A percentile compares a stretch with the other conserved stretches of the same genome.
phyloP scores from a whole-genome alignment of 2,113 vertebrate genomes.

The Epinephelus moara region DNA sequence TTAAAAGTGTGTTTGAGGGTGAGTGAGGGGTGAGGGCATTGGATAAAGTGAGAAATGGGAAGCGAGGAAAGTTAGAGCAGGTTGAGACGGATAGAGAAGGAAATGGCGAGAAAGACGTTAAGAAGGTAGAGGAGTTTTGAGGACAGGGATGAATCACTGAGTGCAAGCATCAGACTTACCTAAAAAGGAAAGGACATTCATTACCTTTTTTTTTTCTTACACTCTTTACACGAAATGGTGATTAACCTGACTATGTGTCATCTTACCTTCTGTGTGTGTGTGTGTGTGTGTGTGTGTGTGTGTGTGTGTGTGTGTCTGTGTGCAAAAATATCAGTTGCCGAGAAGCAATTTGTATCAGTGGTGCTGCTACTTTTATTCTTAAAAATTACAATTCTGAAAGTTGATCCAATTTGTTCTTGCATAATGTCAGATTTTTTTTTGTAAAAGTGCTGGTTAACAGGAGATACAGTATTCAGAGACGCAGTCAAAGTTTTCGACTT shows the following conservation, averaged over 20 bases:
- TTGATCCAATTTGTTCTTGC: slow-evolving; percentile 1
- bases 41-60: slow-evolving; percentile 69
- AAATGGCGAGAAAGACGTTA: slow-evolving; percentile 56
- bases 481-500: slow-evolving; percentile 46
- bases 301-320: neutral
- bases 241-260: slow-evolving; percentile 73
- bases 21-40: slow-evolving; percentile 55
- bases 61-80: slow-evolving; percentile 68
- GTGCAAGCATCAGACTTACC: slow-evolving; percentile 53
- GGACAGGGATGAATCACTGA: slow-evolving; percentile 70
- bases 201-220: slow-evolving; percentile 56
- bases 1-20: slow-evolving; percentile 69
- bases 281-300: slow-evolving; percentile 6
- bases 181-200: slow-evolving; percentile 68
- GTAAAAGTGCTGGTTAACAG: slow-evolving; percentile 11
- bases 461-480: neutral
- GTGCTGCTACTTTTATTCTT: slow-evolving; percentile 20
- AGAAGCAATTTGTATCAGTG: slow-evolving; percentile 58
- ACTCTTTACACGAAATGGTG: slow-evolving; percentile 62
- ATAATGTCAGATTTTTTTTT: slow-evolving; percentile 35
- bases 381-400: neutral
- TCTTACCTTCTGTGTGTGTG: slow-evolving; percentile 5
- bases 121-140: slow-evolving; percentile 34
- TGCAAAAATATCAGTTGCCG: slow-evolving; percentile 42
- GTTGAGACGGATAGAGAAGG: slow-evolving; percentile 59